phyloP scores from a whole-genome alignment of 2,797 vertebrate species.

The Phoxinus dragarum region DNA sequence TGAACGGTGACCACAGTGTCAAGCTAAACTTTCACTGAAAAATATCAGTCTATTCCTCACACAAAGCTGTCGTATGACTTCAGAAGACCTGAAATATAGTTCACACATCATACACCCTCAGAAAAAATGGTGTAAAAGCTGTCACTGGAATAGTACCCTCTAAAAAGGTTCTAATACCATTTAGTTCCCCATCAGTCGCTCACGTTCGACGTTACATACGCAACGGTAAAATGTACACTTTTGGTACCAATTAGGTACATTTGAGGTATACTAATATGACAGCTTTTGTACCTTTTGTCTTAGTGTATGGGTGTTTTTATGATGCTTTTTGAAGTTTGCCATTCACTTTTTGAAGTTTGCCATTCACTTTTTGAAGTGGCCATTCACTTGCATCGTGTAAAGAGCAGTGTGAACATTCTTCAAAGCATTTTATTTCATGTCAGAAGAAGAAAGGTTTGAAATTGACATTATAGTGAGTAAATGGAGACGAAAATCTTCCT shows the following conservation, averaged over 20 bases:
- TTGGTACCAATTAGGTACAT: too few relatives aligned
- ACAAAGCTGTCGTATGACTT: neutral
- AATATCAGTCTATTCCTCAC: neutral
- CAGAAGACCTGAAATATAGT: neutral
- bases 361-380: neutral
- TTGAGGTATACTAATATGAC: too few relatives aligned
- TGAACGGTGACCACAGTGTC: neutral
- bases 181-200: too few relatives aligned
- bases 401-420: neutral
- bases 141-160: too few relatives aligned
- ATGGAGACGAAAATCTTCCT: neutral
- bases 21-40: constrained; percentile 7
- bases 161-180: neutral
- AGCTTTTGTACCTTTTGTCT: too few relatives aligned
- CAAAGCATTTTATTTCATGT: neutral
- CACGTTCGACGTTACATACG: too few relatives aligned
- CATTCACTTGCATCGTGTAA: neutral
- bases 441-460: neutral
- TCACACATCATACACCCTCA: neutral
- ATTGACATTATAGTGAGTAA: neutral
- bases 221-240: too few relatives aligned
- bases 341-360: neutral
- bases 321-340: neutral
- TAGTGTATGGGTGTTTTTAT: neutral
- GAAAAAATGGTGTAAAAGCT: neutral